phyloP scores from a whole-genome alignment of 2,113 vertebrate species.

The Oreochromis tanganicae region DNA sequence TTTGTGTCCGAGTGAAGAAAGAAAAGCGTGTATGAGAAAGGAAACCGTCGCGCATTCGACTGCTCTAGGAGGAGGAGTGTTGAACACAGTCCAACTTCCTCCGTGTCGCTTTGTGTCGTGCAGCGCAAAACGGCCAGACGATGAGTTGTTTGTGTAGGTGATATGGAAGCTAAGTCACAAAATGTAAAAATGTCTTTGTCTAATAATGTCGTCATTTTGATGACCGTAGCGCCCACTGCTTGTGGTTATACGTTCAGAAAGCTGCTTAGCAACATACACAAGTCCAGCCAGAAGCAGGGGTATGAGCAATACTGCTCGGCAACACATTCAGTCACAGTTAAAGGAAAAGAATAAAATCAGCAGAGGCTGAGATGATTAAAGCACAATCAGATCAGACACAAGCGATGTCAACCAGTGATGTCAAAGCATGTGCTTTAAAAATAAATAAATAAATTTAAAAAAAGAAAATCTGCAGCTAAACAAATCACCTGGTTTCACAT shows the following conservation, averaged over 20 bases:
- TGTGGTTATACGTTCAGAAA: slow-evolving; percentile 31
- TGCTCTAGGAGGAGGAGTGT: not conserved
- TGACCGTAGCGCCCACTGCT: not conserved
- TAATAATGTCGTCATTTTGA: not conserved
- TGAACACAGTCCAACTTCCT: not conserved
- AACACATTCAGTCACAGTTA: slow-evolving; percentile 35
- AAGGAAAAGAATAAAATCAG: not conserved
- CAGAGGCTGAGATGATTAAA: not conserved
- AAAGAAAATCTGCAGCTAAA: not conserved
- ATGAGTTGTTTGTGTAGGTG: not conserved
- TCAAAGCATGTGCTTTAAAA: not conserved
- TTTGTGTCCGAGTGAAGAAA: not conserved
- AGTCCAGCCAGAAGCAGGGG: slow-evolving; percentile 16
- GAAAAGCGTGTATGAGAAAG: not conserved
- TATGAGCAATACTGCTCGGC: slow-evolving; percentile 15
- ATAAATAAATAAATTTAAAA: fast-evolving
- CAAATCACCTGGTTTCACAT: not conserved
- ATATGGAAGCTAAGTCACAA: not conserved
- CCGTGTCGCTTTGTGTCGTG: not conserved
- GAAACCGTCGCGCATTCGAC: not conserved
- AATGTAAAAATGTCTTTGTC: not conserved
- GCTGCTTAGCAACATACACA: slow-evolving; percentile 35
- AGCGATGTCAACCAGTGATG: not conserved
- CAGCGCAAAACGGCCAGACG: slow-evolving; percentile 1
- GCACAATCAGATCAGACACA: slow-evolving; percentile 6